These are phyloP conservation scores for Colossoma macropomum DNA, from an alignment of 2,113 vertebrate genomes.

Conservation along the genomic window DNA sequence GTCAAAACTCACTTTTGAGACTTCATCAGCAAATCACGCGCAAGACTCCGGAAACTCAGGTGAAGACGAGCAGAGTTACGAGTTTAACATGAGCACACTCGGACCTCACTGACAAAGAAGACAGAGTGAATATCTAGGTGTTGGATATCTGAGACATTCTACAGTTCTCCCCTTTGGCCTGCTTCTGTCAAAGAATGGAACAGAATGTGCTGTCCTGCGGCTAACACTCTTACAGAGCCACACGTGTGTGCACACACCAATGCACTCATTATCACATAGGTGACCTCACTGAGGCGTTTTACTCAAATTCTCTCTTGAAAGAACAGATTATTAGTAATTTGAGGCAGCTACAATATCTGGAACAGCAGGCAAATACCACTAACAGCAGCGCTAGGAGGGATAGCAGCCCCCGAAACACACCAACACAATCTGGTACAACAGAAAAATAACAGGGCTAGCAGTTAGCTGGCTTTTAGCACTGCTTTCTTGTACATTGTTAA, in stretches of 20 bases:
- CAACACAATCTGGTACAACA: no score
- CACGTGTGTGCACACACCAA: constrained; percentile 9
- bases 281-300: background rate
- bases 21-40: background rate
- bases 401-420: no score
- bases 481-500: no score
- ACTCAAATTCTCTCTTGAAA: background rate
- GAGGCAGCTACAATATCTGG: no score
- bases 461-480: no score
- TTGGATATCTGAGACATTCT: constrained; percentile 52
- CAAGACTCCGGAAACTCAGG: constrained; percentile 5
- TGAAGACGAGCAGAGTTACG: constrained; percentile 3
- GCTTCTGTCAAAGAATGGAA: constrained; percentile 49
- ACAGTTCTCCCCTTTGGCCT: constrained; percentile 47
- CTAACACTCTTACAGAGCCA: background rate
- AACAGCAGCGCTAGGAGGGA: no score
- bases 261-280: background rate
- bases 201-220: constrained; percentile 36
- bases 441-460: no score
- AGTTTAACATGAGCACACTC: background rate
- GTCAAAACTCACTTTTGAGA: background rate
- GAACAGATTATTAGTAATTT: no score
- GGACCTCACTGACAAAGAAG: background rate
- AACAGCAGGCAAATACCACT: background rate
- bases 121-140: constrained; percentile 20